A percentile compares a stretch with the other conserved stretches of the same genome.
Conservation (phyloP, 2,888 invertebrate genomes). For the Schizotus pectinicornis region DNA sequence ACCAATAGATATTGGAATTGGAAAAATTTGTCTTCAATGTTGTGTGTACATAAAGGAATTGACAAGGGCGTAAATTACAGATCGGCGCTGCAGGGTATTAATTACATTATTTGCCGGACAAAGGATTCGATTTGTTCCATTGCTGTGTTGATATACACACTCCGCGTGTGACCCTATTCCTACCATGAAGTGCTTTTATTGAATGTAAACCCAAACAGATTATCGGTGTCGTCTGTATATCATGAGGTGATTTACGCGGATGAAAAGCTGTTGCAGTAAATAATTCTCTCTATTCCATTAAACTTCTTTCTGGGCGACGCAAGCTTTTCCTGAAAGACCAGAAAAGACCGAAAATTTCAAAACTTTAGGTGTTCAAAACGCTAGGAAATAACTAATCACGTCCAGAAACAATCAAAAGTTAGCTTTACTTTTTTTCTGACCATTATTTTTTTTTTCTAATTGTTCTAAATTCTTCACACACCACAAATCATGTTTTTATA, state of each 20-base stretch:
- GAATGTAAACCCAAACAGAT: conserved; percentile 23
- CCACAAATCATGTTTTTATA: no score
- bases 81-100: conserved; percentile 36
- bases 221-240: conserved; percentile 12
- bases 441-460: no score
- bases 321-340: no score
- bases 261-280: neutral
- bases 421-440: no score
- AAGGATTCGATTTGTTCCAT: conserved; percentile 46
- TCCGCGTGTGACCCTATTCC: conserved; percentile 33
- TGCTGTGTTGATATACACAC: conserved; percentile 44
- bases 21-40: conserved; percentile 2
- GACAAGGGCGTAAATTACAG: conserved; percentile 32
- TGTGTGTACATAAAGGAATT: conserved; percentile 27
- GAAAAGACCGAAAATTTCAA: no score
- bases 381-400: no score
- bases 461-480: no score
- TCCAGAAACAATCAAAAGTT: no score
- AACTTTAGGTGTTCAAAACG: no score
- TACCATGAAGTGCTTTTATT: conserved; percentile 30
- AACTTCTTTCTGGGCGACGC: neutral
- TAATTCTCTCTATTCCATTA: neutral
- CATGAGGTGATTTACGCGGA: conserved; percentile 24
- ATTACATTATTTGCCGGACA: conserved; percentile 40
- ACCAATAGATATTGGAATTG: neutral